Percentiles rank a stretch among this genome's conserved stretches.
Conservation (phyloP, 1,140 invertebrate genomes). For the Penaeus vannamei region DNA sequence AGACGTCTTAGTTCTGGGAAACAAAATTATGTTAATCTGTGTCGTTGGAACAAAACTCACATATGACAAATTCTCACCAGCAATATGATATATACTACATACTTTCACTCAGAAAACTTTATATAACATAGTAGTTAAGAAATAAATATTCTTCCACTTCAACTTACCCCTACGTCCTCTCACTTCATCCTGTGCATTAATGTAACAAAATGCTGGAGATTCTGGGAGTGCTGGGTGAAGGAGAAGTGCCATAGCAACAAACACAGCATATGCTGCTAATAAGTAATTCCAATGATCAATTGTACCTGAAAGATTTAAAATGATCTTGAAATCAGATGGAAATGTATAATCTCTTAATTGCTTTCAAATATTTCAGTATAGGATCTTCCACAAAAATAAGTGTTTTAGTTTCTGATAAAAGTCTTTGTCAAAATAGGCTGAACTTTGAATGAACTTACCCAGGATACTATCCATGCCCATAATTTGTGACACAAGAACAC, state of each 20-base stretch:
- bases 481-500: conserved; percentile 41
- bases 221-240: conserved; percentile 47
- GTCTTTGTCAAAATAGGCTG: background rate
- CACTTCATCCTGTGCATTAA: conserved; percentile 18
- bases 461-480: conserved; percentile 47
- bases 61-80: background rate
- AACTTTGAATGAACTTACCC: conserved; percentile 19
- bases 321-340: background rate
- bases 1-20: conserved; percentile 29
- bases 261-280: conserved; percentile 38
- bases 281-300: conserved; percentile 42
- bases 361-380: too few relatives aligned
- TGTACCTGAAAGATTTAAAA: conserved; percentile 18
- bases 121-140: too few relatives aligned
- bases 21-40: background rate
- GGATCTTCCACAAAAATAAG: too few relatives aligned
- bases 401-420: background rate
- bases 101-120: too few relatives aligned
- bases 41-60: background rate
- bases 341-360: too few relatives aligned
- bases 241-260: conserved; percentile 23
- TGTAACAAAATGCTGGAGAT: conserved; percentile 47
- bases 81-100: background rate
- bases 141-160: background rate
- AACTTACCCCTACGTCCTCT: conserved; percentile 35